phyloP scores from a whole-genome alignment of 2,888 invertebrate species.

The Acanthoscelides obtectus region DNA sequence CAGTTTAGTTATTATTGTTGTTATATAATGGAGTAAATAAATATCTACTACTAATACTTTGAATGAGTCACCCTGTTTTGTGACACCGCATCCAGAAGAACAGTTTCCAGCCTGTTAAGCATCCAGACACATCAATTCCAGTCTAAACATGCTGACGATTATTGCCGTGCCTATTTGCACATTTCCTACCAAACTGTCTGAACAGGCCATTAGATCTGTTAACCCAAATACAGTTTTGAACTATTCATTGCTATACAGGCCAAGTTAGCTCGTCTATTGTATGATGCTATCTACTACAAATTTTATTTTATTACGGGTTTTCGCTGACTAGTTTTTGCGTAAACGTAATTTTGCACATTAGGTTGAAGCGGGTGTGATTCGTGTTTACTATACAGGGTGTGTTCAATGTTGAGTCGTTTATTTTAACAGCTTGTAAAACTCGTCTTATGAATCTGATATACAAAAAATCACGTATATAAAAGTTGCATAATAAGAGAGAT shows the following conservation, averaged over 20 bases:
- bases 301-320: neutral
- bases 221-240: neutral
- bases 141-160: neutral
- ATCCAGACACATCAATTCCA: neutral
- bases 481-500: too few species aligned
- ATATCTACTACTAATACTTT: too few species aligned
- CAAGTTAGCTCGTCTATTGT: neutral
- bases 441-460: too few species aligned
- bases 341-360: neutral
- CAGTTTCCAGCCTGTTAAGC: neutral
- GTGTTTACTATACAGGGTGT: too few species aligned
- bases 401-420: too few species aligned
- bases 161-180: neutral
- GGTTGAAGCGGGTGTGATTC: neutral
- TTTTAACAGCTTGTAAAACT: too few species aligned
- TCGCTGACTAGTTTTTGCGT: neutral
- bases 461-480: too few species aligned
- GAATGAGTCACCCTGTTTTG: neutral
- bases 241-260: neutral
- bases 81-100: neutral
- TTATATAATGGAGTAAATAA: too few species aligned
- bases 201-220: neutral
- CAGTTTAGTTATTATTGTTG: too few species aligned
- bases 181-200: neutral
- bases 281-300: neutral